phyloP scores from a whole-genome alignment of 92 coral and sea anemone species.

The Palythoa grandis region DNA sequence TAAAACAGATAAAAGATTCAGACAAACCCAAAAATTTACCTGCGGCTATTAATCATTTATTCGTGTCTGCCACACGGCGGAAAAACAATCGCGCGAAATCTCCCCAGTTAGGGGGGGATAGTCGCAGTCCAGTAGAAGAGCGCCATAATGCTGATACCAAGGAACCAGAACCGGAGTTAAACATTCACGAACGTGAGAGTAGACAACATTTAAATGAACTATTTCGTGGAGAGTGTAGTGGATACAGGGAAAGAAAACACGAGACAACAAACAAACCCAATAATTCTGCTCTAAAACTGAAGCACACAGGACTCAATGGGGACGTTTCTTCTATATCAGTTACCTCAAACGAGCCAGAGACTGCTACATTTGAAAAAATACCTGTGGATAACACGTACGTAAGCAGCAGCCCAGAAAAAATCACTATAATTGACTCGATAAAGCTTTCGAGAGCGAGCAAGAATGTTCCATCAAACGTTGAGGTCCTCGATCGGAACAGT shows the following conservation, averaged over 20 bases:
- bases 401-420: slow-evolving; percentile 37
- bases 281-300: slow-evolving; percentile 59
- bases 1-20: slow-evolving; percentile 89
- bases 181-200: slow-evolving; percentile 81
- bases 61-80: slow-evolving; percentile 88
- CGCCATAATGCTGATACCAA: slow-evolving; percentile 38
- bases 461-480: slow-evolving; percentile 51
- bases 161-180: slow-evolving; percentile 60
- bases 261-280: not conserved
- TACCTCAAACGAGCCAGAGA: slow-evolving; percentile 43
- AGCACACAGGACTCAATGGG: slow-evolving; percentile 84
- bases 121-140: slow-evolving; percentile 42
- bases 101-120: slow-evolving; percentile 45
- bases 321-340: slow-evolving; percentile 82
- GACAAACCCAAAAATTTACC: slow-evolving; percentile 77
- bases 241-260: slow-evolving; percentile 24
- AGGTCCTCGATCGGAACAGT: slow-evolving; percentile 69
- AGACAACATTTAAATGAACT: slow-evolving; percentile 85
- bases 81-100: slow-evolving; percentile 65
- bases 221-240: slow-evolving; percentile 85
- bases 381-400: slow-evolving; percentile 9
- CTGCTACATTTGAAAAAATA: slow-evolving; percentile 39
- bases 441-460: not conserved
- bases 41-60: slow-evolving; percentile 92
- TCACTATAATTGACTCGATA: slow-evolving; percentile 49